Percentiles rank a stretch among this genome's conserved stretches.
These are phyloP conservation scores for Xenopus laevis DNA, from an alignment of 2,113 vertebrate genomes.

Conservation along the genomic window DNA sequence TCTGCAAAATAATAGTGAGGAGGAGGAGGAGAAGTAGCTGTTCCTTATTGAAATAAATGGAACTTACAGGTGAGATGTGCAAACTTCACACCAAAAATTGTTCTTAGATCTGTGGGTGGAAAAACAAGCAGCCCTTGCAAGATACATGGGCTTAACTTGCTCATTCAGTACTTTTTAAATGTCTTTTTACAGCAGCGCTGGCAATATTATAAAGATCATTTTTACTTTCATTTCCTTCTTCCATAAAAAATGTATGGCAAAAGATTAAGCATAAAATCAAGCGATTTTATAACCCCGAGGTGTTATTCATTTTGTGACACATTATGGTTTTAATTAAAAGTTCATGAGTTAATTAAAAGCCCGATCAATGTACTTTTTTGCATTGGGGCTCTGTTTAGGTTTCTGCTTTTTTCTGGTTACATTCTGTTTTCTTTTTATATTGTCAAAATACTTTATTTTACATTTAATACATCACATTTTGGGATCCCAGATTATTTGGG, in stretches of 20 bases:
- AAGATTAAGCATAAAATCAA: slow-evolving; percentile 69
- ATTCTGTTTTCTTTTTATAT: no score
- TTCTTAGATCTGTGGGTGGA: no score
- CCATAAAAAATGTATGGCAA: slow-evolving; percentile 64
- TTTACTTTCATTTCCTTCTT: slow-evolving; percentile 56
- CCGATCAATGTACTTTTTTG: slow-evolving; percentile 56
- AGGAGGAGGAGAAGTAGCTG: no score
- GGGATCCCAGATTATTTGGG: no score
- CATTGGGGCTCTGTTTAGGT: slow-evolving; percentile 54
- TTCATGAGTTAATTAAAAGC: slow-evolving; percentile 78
- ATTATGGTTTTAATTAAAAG: slow-evolving; percentile 85
- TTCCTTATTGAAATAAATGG: no score
- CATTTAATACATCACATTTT: no score
- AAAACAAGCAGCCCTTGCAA: no score
- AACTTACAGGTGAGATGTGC: no score
- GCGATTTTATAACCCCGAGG: slow-evolving; percentile 72
- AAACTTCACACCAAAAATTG: no score
- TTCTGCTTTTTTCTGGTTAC: no score
- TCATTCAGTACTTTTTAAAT: slow-evolving; percentile 15
- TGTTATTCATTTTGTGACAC: slow-evolving; percentile 78
- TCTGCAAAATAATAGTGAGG: no score
- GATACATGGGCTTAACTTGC: not conserved
- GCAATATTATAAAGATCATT: slow-evolving; percentile 25
- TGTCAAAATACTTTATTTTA: no score
- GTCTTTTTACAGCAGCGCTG: slow-evolving; percentile 14